Base-by-base conservation (phyloP, 2,888 invertebrate genomes). In the Nineta flava region DNA sequence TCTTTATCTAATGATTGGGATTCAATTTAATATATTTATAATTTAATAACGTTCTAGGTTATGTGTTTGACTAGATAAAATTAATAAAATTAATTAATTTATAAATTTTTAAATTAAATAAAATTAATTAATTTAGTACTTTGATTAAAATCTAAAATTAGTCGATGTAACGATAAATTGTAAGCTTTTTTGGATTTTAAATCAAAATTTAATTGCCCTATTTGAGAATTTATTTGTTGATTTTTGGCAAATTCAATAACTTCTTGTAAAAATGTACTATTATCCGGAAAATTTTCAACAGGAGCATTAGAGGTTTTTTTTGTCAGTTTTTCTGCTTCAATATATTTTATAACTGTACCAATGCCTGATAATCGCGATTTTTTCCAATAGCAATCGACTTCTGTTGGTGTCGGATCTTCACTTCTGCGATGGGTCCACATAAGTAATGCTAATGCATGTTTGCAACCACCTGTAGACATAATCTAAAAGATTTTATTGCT, bases 371-470 rank as follows among this genome's bases (percentile, higher is more conserved):
- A 48, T 10, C 17, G 34, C 9, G 55, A 51, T 31, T 55, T 57
- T 47, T 55, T 53, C 55, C 56, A 57, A 31, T 57, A 55, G 35
- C 56, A 54, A 7, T 47, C 49, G 2, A 54, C 50, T 49, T 54
- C 52, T 4, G 54, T 53, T 1, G 54, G 52, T 44, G 53, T 43
- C 2, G 50, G 50, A 31, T 55, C 55, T 51, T 52, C 52, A 41
- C 52, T 54, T 52, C 52, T 47, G 2, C 52, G 48, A 48, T 53
- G 50, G 5, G 49, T 19, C 55, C 55, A 55, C 50, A 53, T 53
- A 13, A 55, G 49, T n/a, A 55, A 50, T 13, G 55, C 52, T 12
- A 52, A 32, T 15, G 41, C 13, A 41, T 41, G 41, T 41, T 41
- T 12, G n/a, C 41, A 41, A 41, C 34, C 34, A 34, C 34, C 34